Conservation (phyloP, 2,888 invertebrate genomes). For the Barypeithes pellucidus region DNA sequence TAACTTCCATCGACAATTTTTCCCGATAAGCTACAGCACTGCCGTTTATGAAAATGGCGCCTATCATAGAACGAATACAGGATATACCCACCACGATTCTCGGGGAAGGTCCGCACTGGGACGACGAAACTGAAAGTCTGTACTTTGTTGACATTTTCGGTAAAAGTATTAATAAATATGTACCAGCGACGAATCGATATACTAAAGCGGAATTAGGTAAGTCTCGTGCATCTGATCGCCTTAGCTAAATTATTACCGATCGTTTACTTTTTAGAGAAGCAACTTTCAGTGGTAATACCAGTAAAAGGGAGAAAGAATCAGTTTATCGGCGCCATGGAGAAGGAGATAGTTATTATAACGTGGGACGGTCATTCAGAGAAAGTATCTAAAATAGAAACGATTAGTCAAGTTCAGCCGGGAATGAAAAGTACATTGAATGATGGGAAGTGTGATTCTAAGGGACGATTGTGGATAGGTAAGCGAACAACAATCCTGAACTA, state of each 20-base stretch:
- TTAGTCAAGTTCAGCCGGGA: constrained; percentile 75
- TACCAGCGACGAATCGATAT: constrained; percentile 59
- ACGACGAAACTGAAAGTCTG: constrained; percentile 74
- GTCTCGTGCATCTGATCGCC: not conserved
- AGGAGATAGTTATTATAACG: constrained; percentile 74
- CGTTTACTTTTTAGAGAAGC: constrained; percentile 45
- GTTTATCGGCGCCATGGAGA: constrained; percentile 78
- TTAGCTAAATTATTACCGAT: not conserved
- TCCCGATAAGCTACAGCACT: not conserved
- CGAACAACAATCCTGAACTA: too few relatives aligned
- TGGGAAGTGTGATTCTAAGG: constrained; percentile 84
- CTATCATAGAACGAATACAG: constrained; percentile 68
- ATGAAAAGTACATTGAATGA: constrained; percentile 81
- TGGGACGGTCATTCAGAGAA: constrained; percentile 78
- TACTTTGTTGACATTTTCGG: constrained; percentile 78
- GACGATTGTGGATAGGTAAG: constrained; percentile 76
- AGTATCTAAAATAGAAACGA: constrained; percentile 70
- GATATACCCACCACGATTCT: constrained; percentile 71
- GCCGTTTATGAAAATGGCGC: constrained; percentile 55
- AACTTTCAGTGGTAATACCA: constrained; percentile 76
- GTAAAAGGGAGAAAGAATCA: constrained; percentile 75
- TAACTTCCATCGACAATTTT: not conserved
- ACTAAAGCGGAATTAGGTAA: constrained; percentile 61
- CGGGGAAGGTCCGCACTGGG: constrained; percentile 85
- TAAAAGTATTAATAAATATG: constrained; percentile 62